Base-by-base conservation (phyloP, 2,888 invertebrate genomes). In the Aporophyla nigra region DNA sequence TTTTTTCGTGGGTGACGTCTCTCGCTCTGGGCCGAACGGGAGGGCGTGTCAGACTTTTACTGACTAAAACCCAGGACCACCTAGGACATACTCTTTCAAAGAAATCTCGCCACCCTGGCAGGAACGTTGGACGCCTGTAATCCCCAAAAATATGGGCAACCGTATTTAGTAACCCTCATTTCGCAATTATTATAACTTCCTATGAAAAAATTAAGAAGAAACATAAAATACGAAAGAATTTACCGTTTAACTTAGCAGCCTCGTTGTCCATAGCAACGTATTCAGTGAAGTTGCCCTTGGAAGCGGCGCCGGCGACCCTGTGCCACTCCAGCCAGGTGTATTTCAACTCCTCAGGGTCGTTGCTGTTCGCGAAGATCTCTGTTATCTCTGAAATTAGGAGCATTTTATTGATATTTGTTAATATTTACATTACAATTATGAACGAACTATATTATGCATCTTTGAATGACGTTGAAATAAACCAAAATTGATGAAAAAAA, bases 311-410 rank as follows among this genome's bases (percentile, higher is more conserved):
- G 0, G 98, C 98, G 51, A 97, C 97, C 78, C 98, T 97, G 86
- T 99, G 97, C 98, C 98, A 99, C 89, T 98, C 97, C 5, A 97
- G 89, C 99, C 99, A 99, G 0, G 98, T 97, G 89, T 98, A 97
- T 87, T 98, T 97, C 80, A 99, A 93, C 90, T 98, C 98, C 62
- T 98, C 98, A 0, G 98, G 97, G 90, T 99, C 97, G 19, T 97
- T 96, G 71, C 98, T 98, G 0, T 93, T 97, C 0, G 97, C 97
- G 76, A 98, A 95, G 10, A 98, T 96, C 51, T 98, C 96, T 0
- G 97, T 98, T n/a, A 99, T 94, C 75, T 98, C 98, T 97, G 93
- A 5, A 94, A 94, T 43, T 21, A 54, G 53, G 5, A 53, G 1
- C 58, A 53, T 16, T 21, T 5, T 58, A 2, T 53, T 40, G 16